Base-by-base conservation (phyloP, 2,113 vertebrate genomes). In the Salvelinus namaycush region DNA sequence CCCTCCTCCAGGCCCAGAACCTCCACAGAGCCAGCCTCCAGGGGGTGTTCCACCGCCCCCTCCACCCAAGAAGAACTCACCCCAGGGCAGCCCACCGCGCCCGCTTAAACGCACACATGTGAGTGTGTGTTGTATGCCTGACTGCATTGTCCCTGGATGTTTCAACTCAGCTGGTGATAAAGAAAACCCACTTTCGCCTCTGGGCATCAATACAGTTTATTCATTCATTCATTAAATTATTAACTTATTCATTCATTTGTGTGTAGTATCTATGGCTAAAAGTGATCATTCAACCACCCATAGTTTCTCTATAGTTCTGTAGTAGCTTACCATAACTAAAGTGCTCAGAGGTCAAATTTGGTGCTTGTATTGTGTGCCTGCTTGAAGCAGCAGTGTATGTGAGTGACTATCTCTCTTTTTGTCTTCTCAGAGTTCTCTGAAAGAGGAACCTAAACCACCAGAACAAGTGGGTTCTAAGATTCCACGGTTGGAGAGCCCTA, bases 401-500 rank as follows among this genome's bases (percentile, higher is more conserved):
- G 4, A n/a, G 60, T 80, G 20, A 31, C 1, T 22, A 8, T 3
- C 22, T 60, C 67, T 74, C 9, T 75, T 75, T 3, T 69, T 74
- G 68, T 68, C 22, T 13, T 87, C 81, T 76, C 84, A 99, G 96
- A 87, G 94, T 7, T 98, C 97, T 70, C 97, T 97, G 29, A 99
- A 99, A 92, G 98, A 99, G 80, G 98, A 99, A 89, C 91, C 90
- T 70, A 99, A 99, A 84, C 49, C 92, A 79, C 62, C 95, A 94
- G 97, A 98, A 83, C 96, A 94, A 76, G 95, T 95, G 48, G 96
- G 96, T 77, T 92, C 94, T 81, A 99, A 99, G 93, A 96, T 99
- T 73, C 94, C 97, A 12, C 92, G 98, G 74, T 92, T 98, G 77
- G 98, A 99, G 93, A 93, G 94, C 80, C 91, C 96, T 2, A 96